phyloP scores from a whole-genome alignment of 2,113 vertebrate genomes.

The Pithys albifrons region DNA sequence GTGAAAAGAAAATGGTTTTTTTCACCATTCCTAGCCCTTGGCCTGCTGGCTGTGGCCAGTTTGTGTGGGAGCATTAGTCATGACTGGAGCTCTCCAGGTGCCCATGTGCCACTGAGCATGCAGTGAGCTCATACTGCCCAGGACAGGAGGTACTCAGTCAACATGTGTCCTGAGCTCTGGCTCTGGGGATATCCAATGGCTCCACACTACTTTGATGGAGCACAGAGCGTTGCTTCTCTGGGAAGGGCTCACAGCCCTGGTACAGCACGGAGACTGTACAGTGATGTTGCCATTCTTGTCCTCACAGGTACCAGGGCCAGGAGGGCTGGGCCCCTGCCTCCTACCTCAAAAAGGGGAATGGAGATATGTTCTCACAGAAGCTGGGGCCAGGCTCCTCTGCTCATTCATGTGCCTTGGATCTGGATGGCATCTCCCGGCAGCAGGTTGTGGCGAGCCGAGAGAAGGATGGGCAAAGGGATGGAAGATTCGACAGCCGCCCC shows the following conservation, averaged over 20 bases:
- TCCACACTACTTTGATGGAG: not conserved
- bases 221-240: not conserved
- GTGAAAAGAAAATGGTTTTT: not conserved
- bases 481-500: conserved; percentile 65
- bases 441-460: conserved; percentile 68
- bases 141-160: not conserved
- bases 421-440: conserved; percentile 85
- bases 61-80: not conserved
- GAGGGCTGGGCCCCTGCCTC: conserved; percentile 98
- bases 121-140: not conserved
- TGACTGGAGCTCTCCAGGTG: not conserved
- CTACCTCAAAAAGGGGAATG: conserved; percentile 87
- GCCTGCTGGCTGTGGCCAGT: not conserved
- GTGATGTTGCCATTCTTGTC: not conserved
- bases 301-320: conserved; percentile 86
- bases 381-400: conserved; percentile 76
- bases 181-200: rapidly evolving
- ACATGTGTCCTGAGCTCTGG: rapidly evolving
- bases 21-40: rapidly evolving
- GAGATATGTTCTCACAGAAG: conserved; percentile 83
- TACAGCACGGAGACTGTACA: rapidly evolving
- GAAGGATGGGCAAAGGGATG: conserved; percentile 81
- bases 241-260: rapidly evolving
- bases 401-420: conserved; percentile 83
- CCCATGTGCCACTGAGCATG: rapidly evolving